Conservation (phyloP, 1,140 invertebrate species). For the Drosophila repleta region DNA sequence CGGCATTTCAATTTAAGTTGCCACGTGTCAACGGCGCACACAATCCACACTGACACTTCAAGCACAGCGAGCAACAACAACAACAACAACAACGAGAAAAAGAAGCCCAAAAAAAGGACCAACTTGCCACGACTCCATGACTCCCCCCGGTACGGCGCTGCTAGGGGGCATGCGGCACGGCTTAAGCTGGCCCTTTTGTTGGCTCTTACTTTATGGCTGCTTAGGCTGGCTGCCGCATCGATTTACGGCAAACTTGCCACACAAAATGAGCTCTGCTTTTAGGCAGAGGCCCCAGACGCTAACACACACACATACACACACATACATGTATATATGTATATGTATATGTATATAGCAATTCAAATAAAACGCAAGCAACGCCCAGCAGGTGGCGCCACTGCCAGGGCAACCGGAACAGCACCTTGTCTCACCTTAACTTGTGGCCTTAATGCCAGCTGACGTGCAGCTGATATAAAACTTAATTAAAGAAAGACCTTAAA, state of each 20-base stretch:
- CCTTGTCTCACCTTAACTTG: constrained; percentile 37
- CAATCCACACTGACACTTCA: constrained; percentile 76
- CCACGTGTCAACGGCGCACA: constrained; percentile 75
- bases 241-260: constrained; percentile 74
- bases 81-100: background rate
- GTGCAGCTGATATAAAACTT: constrained; percentile 53
- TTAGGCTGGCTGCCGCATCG: constrained; percentile 71
- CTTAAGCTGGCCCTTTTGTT: constrained; percentile 44
- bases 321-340: too few relatives aligned
- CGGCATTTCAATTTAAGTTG: constrained; percentile 79
- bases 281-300: constrained; percentile 54
- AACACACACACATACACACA: background rate
- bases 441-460: constrained; percentile 64
- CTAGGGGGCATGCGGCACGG: constrained; percentile 2
- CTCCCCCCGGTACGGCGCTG: background rate
- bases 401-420: constrained; percentile 16
- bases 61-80: constrained; percentile 18
- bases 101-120: constrained; percentile 9
- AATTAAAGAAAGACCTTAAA: constrained; percentile 52
- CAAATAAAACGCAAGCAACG: constrained; percentile 59
- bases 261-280: constrained; percentile 53
- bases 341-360: constrained; percentile 17
- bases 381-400: constrained; percentile 63
- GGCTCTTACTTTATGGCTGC: constrained; percentile 71
- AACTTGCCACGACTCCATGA: background rate